Percentiles rank a stretch among this genome's conserved stretches.
phyloP scores from a whole-genome alignment of 2,797 vertebrate genomes.

The Eulemur rubriventer region DNA sequence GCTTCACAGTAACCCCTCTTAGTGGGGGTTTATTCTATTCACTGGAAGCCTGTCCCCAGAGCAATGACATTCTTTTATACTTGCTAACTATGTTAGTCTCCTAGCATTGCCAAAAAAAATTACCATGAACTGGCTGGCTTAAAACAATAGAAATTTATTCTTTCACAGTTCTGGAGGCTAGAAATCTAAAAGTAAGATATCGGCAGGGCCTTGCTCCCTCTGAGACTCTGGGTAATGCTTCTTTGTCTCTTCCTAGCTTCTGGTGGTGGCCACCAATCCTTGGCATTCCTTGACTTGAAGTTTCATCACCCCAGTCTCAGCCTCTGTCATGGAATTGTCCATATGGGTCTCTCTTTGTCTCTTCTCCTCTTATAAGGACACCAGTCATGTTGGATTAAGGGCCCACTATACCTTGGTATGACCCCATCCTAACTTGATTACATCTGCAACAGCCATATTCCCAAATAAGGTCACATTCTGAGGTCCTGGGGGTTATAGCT shows the following conservation, averaged over 20 bases:
- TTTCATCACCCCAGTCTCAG: not conserved
- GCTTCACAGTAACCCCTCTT: not conserved
- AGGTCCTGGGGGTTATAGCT: not conserved
- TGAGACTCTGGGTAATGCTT: not conserved
- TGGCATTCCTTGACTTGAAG: not conserved
- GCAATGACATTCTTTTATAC: not conserved
- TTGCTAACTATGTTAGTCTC: slow-evolving; percentile 24
- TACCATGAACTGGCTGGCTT: not conserved
- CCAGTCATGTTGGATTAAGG: not conserved
- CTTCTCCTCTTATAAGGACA: not conserved
- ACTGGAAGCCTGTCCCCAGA: not conserved
- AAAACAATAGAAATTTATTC: not conserved
- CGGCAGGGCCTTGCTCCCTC: not conserved
- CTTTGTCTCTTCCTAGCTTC: not conserved
- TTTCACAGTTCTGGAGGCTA: not conserved
- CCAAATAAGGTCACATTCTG: slow-evolving; percentile 22
- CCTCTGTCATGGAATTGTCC: not conserved
- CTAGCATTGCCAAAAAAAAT: not conserved
- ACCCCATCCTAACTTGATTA: slow-evolving; percentile 10
- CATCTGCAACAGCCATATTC: not conserved
- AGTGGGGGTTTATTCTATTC: not conserved
- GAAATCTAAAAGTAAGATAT: not conserved
- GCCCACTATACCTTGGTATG: not conserved
- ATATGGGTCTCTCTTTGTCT: not conserved
- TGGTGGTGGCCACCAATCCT: not conserved